Evolutionary conservation across 2,113 vertebrate species (phyloP).

Genomic region (Cheilinus undulatus): DNA sequence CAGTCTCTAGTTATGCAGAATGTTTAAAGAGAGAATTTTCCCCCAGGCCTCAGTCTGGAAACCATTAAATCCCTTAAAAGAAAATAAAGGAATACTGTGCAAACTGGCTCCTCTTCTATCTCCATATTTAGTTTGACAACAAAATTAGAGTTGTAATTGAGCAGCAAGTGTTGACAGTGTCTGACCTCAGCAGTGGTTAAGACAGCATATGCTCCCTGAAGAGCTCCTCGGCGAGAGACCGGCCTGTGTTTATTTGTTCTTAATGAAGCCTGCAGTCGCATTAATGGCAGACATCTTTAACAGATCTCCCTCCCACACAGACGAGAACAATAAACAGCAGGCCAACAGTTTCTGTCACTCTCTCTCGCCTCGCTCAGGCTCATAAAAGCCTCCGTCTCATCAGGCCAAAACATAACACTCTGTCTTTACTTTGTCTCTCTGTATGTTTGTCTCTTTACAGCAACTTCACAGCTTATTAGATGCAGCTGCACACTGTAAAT

Average conservation of each 20-base stretch:
- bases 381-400: not conserved
- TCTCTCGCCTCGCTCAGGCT: not conserved
- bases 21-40: slow-evolving; percentile 42
- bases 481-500: not conserved
- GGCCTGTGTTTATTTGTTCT: slow-evolving; percentile 69
- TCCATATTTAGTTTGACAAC: slow-evolving; percentile 64
- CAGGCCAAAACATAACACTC: not conserved
- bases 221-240: slow-evolving; percentile 42
- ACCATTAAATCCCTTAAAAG: slow-evolving; percentile 40
- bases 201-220: slow-evolving; percentile 47
- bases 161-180: slow-evolving; percentile 64
- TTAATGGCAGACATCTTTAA: slow-evolving; percentile 67
- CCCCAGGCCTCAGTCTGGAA: slow-evolving; percentile 54
- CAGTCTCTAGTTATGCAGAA: slow-evolving; percentile 20
- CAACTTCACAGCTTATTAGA: not conserved
- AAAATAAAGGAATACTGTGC: not conserved
- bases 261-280: slow-evolving; percentile 68
- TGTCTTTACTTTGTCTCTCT: not conserved
- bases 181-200: slow-evolving; percentile 57
- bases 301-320: slow-evolving; percentile 58
- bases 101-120: slow-evolving; percentile 18
- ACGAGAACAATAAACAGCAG: slow-evolving; percentile 67
- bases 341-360: slow-evolving; percentile 36
- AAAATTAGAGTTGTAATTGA: slow-evolving; percentile 63
- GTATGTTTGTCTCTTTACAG: slow-evolving; percentile 1